Base-by-base conservation (phyloP, 1,140 invertebrate species). In the Pseudomyrmex cubaensis region DNA sequence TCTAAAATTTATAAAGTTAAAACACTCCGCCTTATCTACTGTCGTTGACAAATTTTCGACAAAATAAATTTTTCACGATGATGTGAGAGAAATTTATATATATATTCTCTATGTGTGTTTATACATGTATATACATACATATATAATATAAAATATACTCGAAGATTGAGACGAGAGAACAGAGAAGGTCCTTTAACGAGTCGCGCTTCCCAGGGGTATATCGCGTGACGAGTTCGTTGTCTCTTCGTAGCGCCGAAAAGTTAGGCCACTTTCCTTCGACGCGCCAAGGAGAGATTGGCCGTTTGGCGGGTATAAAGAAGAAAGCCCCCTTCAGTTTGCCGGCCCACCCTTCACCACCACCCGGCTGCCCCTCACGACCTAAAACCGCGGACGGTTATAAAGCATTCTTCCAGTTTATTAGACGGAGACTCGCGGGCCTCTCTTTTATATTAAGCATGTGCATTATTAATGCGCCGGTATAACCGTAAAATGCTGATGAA, bases 401-500 rank as follows among this genome's bases (percentile, higher is more conserved):
- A 89, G 88, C 88, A 90, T 89, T 89, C 88, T 90, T 89, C 89
- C 88, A 89, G 89, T 90, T 90, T 90, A 90, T 90, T 90, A 90
- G 89, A 86, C 89, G 64, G 62, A 86, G 88, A 90, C 86, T 90
- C 86, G 70, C 72, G 73, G 84, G 84, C 89, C 84, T 90, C 88
- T 89, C 88, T 89, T 35, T 90, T 90, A 88, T 90, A 91, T 91
- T 90, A 91, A 91, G 86, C 88, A 90, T 87, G 88, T 91, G 90
- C 87, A 91, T 91, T 91, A 91, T 91, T 91, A 90, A 91, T 91
- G 90, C 88, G 44, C 73, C 44, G 83, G 78, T 85, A 87, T 89
- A 90, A 90, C 90, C 90, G 87, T 90, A 91, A 91, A 91, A 90
- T 90, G 90, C 87, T 91, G 90, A 91, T 91, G 90, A 91, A 90